Evolutionary conservation across 92 coral and sea anemone species (phyloP), one percentile per base, ranked within the genome.

Genomic region (Phenganax marumi): DNA sequence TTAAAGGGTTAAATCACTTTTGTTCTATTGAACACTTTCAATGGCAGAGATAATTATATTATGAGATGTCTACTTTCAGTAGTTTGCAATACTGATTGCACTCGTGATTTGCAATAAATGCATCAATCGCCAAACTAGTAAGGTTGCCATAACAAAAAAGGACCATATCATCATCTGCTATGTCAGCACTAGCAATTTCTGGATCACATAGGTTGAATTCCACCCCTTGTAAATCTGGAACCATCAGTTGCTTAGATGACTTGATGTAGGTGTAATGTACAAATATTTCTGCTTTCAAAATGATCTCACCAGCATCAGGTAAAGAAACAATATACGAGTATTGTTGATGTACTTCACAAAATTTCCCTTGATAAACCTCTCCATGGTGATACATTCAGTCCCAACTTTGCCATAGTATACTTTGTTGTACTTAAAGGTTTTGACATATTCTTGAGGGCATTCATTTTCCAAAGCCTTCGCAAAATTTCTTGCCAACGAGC

Each of bases 341-440:
- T 89, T 89, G 75, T 89, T 86, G 43, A 84, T 87, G 87, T 86
- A 80, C 81, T 89, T 89, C 75, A 68, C n/a, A 65, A 85, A 85
- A n/a, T 55, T 52, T 48, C 88, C 89, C 24, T 86, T 88, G 72
- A 87, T 58, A 51, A 78, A 89, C 21, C 19, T 73, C 73, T 90
- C 90, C 17, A 87, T 62, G 19, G 92, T 84, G 52, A 84, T 88
- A 51, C 52, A 87, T 71, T 89, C 92, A 58, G 76, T 83, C 54
- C 85, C 76, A 0, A 90, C 86, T 74, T 76, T 60, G 52, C 88
- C 90, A 73, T 84, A 84, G 85, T 79, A 90, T 13, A 84, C 92
- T 76, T 87, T 90, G 68, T 86, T 90, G 82, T 87, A 87, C 52
- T 77, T 9, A 26, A 84, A 82, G 55, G 82, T 70, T 61, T 83